These are phyloP conservation scores for Solenopsis invicta DNA, from an alignment of 1,140 invertebrate species.

Conservation along the genomic window DNA sequence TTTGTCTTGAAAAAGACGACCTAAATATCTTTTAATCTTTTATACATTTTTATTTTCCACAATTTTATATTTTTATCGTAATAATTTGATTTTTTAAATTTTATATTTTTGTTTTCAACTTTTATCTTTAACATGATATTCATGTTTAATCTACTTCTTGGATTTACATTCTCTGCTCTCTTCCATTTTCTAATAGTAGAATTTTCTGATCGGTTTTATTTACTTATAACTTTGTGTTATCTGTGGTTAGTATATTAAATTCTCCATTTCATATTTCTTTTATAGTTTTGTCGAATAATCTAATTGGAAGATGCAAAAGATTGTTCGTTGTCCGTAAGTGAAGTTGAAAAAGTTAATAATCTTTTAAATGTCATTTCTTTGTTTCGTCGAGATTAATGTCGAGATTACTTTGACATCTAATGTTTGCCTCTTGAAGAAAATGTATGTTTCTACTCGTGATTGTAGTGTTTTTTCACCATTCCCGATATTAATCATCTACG, in stretches of 20 bases:
- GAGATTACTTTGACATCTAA: conserved; percentile 16
- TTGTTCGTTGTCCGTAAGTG: conserved; percentile 18
- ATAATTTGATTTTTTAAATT: not conserved
- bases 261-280: not conserved
- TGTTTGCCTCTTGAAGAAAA: conserved; percentile 5
- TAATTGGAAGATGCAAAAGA: not conserved
- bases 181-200: not conserved
- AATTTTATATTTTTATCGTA: not conserved
- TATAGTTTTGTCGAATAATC: conserved; percentile 6
- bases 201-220: not conserved
- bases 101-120: not conserved
- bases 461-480: not conserved
- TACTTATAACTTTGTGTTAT: not conserved
- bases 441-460: not conserved
- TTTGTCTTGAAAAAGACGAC: not conserved
- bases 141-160: not conserved
- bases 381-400: conserved; percentile 12
- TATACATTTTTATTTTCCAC: too few species aligned
- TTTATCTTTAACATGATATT: not conserved
- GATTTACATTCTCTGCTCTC: not conserved
- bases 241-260: not conserved
- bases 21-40: too few species aligned
- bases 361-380: conserved; percentile 38
- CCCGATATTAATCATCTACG: conserved; percentile 66
- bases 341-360: conserved; percentile 34